Percentiles rank a stretch among this genome's conserved stretches.
phyloP scores from a whole-genome alignment of 2,797 vertebrate genomes.

The Labroides dimidiatus region DNA sequence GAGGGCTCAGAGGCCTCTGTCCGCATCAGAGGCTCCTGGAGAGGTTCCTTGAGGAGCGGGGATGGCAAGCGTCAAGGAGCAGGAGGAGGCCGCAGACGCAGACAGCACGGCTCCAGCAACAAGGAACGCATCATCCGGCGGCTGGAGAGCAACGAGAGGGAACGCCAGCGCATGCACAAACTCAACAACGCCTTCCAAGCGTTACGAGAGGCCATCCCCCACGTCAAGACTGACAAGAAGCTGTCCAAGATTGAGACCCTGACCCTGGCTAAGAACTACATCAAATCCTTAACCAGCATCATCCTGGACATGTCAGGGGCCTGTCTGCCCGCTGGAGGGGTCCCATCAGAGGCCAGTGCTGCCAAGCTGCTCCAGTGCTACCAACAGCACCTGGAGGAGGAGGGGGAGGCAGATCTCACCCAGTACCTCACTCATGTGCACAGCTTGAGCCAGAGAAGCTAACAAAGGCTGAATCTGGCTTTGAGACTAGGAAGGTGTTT shows the following conservation, averaged over 20 bases:
- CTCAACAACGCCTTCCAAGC: slow-evolving; percentile 99
- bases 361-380: slow-evolving; percentile 90
- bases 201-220: slow-evolving; percentile 93
- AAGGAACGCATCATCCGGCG: slow-evolving; percentile 89
- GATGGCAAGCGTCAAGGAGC: slow-evolving; percentile 45
- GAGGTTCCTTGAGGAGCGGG: slow-evolving; percentile 70
- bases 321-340: slow-evolving; percentile 83
- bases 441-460: slow-evolving; percentile 86
- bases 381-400: slow-evolving; percentile 87
- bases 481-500: slow-evolving; percentile 14
- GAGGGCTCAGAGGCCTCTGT: slow-evolving; percentile 87
- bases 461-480: slow-evolving; percentile 50
- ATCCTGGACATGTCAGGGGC: slow-evolving; percentile 93
- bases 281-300: slow-evolving; percentile 94
- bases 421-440: slow-evolving; percentile 89
- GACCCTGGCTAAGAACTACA: slow-evolving; percentile 98
- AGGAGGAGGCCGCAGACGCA: slow-evolving; percentile 69
- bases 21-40: slow-evolving; percentile 80
- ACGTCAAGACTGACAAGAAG: slow-evolving; percentile 94
- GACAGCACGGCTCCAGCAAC: slow-evolving; percentile 75
- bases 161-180: slow-evolving; percentile 98
- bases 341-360: slow-evolving; percentile 69
- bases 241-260: slow-evolving; percentile 99
- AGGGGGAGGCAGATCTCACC: slow-evolving; percentile 86
- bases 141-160: slow-evolving; percentile 96